These are phyloP conservation scores for Nasalis larvatus DNA, from an alignment of 2,113 vertebrate genomes.

Conservation along the genomic window DNA sequence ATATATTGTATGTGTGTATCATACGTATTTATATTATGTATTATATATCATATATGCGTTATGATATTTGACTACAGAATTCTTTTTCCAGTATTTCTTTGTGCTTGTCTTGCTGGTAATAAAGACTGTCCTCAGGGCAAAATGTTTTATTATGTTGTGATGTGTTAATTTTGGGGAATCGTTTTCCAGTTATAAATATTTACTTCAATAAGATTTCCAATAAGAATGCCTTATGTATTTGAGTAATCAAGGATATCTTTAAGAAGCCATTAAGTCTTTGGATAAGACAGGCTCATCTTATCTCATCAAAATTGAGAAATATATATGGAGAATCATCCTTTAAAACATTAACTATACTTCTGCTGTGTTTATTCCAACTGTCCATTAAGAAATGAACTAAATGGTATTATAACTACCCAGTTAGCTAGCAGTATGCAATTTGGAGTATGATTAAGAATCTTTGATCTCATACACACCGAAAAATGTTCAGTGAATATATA, in stretches of 20 bases:
- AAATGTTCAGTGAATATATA: not conserved
- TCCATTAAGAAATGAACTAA: constrained; percentile 20
- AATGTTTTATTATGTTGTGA: not conserved
- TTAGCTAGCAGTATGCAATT: not conserved
- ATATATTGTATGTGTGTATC: not conserved
- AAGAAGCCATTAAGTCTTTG: not conserved
- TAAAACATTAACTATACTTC: not conserved
- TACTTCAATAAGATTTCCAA: not conserved
- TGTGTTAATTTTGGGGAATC: not conserved
- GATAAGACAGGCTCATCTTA: not conserved
- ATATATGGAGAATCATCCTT: not conserved
- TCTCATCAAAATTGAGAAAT: not conserved
- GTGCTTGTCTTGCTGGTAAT: not conserved
- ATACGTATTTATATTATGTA: not conserved
- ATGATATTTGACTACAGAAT: not conserved
- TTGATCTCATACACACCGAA: not conserved
- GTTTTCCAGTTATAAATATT: not conserved
- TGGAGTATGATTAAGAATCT: constrained; percentile 9
- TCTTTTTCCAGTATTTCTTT: not conserved
- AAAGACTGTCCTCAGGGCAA: not conserved
- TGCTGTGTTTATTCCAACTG: not conserved
- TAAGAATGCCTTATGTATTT: not conserved
- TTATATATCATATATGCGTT: no score
- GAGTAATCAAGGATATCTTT: not conserved
- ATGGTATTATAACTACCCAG: not conserved